A percentile compares a stretch with the other conserved stretches of the same genome.
Evolutionary conservation across 2,113 vertebrate genomes (phyloP).

Genomic region (Callipepla squamata): DNA sequence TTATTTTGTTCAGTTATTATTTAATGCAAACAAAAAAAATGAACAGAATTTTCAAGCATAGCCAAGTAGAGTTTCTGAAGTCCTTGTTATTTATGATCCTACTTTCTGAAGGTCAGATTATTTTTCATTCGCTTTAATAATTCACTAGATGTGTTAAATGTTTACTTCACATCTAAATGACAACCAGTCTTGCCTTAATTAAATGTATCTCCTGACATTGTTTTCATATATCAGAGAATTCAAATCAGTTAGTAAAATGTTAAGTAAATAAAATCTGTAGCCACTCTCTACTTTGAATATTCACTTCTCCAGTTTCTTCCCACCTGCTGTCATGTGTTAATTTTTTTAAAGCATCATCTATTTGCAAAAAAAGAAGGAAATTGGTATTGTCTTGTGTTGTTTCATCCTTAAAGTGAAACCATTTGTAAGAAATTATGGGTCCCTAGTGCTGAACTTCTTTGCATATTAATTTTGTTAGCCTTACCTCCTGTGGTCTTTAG

Average conservation of each 20-base stretch:
- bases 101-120: slow-evolving; percentile 56
- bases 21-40: slow-evolving; percentile 47
- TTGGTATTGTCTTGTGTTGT: slow-evolving; percentile 89
- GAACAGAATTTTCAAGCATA: not conserved
- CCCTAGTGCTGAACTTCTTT: slow-evolving; percentile 94
- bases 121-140: slow-evolving; percentile 61
- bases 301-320: slow-evolving; percentile 84
- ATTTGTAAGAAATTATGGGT: slow-evolving; percentile 97
- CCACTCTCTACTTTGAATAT: slow-evolving; percentile 83
- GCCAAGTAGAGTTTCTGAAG: not conserved
- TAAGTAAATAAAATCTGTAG: slow-evolving; percentile 85
- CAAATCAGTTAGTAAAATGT: slow-evolving; percentile 87
- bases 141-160: slow-evolving; percentile 63
- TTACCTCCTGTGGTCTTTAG: slow-evolving; percentile 93
- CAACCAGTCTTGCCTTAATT: slow-evolving; percentile 73
- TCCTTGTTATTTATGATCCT: slow-evolving; percentile 22
- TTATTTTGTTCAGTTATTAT: slow-evolving; percentile 5
- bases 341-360: slow-evolving; percentile 90
- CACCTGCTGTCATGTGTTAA: slow-evolving; percentile 95
- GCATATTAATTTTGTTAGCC: slow-evolving; percentile 99
- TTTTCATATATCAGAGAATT: slow-evolving; percentile 80
- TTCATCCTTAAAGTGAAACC: slow-evolving; percentile 94
- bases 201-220: slow-evolving; percentile 75
- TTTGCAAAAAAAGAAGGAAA: slow-evolving; percentile 83
- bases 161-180: slow-evolving; percentile 64